A percentile compares a stretch with the other conserved stretches of the same genome.
phyloP scores from a whole-genome alignment of 35 echinoderm and acorn worm genomes.

The Amphiura filiformis region DNA sequence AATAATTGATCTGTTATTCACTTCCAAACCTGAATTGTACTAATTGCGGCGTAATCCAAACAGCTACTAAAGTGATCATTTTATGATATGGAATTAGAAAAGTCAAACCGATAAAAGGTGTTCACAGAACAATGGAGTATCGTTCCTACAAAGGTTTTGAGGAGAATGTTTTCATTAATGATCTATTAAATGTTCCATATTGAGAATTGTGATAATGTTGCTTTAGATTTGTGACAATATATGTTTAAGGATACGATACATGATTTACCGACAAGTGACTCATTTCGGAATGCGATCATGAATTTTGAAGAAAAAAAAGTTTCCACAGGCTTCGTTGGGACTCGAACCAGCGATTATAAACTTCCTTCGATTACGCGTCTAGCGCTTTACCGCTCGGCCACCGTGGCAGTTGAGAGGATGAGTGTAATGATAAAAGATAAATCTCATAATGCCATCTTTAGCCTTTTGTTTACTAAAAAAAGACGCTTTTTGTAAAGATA shows the following conservation, averaged over 20 bases:
- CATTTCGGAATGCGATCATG: too few relatives aligned
- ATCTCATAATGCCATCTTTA: too few relatives aligned
- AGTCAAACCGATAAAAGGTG: background rate
- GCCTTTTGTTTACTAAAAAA: too few relatives aligned
- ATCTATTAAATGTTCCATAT: background rate
- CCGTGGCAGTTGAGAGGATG: too few relatives aligned
- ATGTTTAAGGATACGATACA: background rate
- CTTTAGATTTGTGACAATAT: background rate
- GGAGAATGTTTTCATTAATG: background rate
- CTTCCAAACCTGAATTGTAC: background rate
- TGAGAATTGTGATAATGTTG: background rate
- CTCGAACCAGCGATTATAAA: too few relatives aligned
- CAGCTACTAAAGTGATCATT: background rate
- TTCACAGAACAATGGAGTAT: background rate
- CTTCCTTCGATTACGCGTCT: too few relatives aligned
- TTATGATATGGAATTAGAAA: background rate
- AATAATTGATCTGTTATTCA: background rate
- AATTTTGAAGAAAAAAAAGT: too few relatives aligned
- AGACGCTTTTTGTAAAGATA: too few relatives aligned
- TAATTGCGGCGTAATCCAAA: background rate
- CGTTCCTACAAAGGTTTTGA: background rate
- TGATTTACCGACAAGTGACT: too few relatives aligned
- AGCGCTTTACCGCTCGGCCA: too few relatives aligned
- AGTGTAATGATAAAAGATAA: too few relatives aligned
- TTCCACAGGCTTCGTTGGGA: too few relatives aligned